A percentile compares a stretch with the other conserved stretches of the same genome.
Conservation (phyloP, 2,113 vertebrate species). For the human (Homo sapiens) region DNA sequence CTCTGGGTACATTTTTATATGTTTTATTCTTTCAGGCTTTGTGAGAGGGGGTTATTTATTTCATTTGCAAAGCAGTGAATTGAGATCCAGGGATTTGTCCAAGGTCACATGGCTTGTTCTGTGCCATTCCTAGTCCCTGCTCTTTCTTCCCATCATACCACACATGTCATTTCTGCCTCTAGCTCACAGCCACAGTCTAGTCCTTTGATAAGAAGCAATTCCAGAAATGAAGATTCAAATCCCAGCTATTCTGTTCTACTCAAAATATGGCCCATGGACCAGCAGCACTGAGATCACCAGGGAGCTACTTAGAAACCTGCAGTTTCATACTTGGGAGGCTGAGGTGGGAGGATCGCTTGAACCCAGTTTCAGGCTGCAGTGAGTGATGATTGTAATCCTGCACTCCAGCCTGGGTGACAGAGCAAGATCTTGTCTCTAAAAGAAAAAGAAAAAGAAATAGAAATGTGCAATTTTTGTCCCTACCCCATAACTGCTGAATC, state of each 20-base stretch:
- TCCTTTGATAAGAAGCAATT: neutral
- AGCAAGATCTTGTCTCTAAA: neutral
- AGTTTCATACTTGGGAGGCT: neutral
- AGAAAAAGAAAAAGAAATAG: neutral
- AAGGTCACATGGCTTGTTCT: neutral
- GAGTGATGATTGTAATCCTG: neutral
- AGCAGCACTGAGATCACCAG: neutral
- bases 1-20: neutral
- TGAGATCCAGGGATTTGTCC: neutral
- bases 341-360: neutral
- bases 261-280: neutral
- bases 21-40: neutral
- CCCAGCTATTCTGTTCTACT: neutral
- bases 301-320: neutral
- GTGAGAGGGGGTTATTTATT: neutral
- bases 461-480: neutral
- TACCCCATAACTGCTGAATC: neutral
- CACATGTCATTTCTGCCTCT: neutral
- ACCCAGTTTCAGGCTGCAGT: neutral
- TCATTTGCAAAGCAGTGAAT: neutral
- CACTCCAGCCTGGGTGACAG: neutral
- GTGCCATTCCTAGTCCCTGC: neutral
- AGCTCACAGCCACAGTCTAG: neutral
- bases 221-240: neutral
- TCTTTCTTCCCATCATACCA: neutral